Conservation (phyloP, 2,888 invertebrate species). For the Tineola bisselliella region DNA sequence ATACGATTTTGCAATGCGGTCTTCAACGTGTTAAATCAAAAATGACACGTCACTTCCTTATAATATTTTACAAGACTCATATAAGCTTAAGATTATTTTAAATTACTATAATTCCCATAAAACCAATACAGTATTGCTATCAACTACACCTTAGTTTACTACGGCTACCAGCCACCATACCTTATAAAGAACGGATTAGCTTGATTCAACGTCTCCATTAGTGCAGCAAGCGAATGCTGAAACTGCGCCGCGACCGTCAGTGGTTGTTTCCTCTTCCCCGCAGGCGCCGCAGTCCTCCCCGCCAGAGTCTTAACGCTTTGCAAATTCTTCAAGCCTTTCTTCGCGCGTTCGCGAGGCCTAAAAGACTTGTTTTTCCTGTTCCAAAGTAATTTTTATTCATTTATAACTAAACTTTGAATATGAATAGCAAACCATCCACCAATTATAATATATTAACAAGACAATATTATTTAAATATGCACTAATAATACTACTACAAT, state of each 20-base stretch:
- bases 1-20: too few species aligned
- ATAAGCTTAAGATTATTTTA: too few species aligned
- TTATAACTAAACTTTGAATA: background rate
- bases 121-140: too few species aligned
- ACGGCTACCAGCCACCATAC: too few species aligned
- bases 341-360: conserved; percentile 84
- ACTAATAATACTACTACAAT: background rate
- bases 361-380: conserved; percentile 92
- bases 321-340: conserved; percentile 88
- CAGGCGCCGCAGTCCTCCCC: conserved; percentile 73
- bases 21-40: too few species aligned
- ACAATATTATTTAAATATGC: background rate
- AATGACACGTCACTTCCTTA: too few species aligned
- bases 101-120: too few species aligned
- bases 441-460: background rate
- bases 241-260: conserved; percentile 96
- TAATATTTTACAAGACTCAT: too few species aligned
- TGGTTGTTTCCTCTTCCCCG: conserved; percentile 82
- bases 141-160: too few species aligned
- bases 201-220: conserved; percentile 94
- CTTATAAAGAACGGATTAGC: conserved; percentile 69
- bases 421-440: background rate
- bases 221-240: conserved; percentile 87
- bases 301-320: conserved; percentile 93
- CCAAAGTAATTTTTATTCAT: background rate